These are phyloP conservation scores for Hypomesus transpacificus DNA, from an alignment of 2,113 vertebrate species.

Conservation along the genomic window DNA sequence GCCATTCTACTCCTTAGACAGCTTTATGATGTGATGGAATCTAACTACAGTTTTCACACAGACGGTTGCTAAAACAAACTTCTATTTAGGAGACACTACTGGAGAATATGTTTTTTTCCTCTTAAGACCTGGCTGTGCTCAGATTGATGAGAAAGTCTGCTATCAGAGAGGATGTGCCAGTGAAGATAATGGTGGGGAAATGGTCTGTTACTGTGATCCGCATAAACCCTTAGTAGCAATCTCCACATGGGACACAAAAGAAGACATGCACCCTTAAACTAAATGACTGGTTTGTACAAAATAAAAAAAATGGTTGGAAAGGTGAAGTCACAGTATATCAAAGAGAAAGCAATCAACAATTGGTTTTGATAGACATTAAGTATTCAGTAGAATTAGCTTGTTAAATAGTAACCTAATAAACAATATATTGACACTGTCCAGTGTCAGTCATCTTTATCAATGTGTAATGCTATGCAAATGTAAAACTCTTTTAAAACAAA, in stretches of 20 bases:
- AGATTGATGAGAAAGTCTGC: slow-evolving; percentile 31
- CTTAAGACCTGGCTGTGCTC: slow-evolving; percentile 52
- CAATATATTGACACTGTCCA: not conserved
- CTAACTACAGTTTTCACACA: slow-evolving; percentile 44
- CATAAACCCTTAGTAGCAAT: too few relatives aligned
- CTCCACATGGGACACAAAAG: too few relatives aligned
- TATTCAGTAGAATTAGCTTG: not conserved
- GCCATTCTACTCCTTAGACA: slow-evolving; percentile 26
- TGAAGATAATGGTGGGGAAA: too few relatives aligned
- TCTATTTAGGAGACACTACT: slow-evolving; percentile 27
- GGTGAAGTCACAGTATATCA: too few relatives aligned
- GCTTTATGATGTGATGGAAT: slow-evolving; percentile 48
- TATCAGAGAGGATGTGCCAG: slow-evolving; percentile 12
- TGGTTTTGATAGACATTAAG: too few relatives aligned
- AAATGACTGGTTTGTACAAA: too few relatives aligned
- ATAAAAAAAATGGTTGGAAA: too few relatives aligned
- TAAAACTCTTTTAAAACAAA: not conserved
- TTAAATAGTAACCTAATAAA: not conserved
- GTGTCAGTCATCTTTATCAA: slow-evolving; percentile 17
- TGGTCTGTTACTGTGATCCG: too few relatives aligned
- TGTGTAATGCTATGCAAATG: not conserved
- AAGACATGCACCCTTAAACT: too few relatives aligned
- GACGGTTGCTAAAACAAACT: slow-evolving; percentile 60
- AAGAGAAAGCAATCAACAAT: too few relatives aligned
- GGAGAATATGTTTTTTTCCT: slow-evolving; percentile 4